These are phyloP conservation scores for Heliconius ethilla DNA, from an alignment of 2,888 invertebrate species.

Conservation along the genomic window DNA sequence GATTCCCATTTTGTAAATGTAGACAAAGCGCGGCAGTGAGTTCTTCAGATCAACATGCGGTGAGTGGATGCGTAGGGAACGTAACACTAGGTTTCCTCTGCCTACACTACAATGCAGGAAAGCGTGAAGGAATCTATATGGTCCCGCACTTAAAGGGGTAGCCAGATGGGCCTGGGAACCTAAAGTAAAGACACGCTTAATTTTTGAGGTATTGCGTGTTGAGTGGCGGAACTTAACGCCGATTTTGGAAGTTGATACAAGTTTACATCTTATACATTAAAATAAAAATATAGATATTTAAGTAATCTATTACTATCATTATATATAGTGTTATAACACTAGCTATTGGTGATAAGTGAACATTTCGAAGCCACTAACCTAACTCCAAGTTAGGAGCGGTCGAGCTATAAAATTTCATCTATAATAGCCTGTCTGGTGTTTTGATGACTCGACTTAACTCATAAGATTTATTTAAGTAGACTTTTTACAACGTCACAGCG, in stretches of 20 bases:
- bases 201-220: background rate
- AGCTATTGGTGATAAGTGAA: background rate
- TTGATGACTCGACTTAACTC: constrained; percentile 28
- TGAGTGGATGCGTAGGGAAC: background rate
- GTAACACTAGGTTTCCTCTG: background rate
- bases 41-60: background rate
- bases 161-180: background rate
- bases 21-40: background rate
- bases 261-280: too few relatives aligned
- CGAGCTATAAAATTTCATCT: constrained; percentile 18
- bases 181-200: background rate
- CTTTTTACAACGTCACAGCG: constrained; percentile 20
- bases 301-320: background rate
- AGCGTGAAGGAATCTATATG: background rate
- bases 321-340: background rate
- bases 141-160: background rate
- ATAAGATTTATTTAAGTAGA: constrained; percentile 26
- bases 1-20: background rate
- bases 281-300: background rate
- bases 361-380: background rate
- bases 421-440: constrained; percentile 22
- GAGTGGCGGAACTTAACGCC: too few relatives aligned
- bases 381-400: background rate
- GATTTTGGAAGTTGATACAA: too few relatives aligned
- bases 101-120: background rate